phyloP scores from a whole-genome alignment of 2,113 vertebrate species.

The Stomatorhinus ivindoensis region DNA sequence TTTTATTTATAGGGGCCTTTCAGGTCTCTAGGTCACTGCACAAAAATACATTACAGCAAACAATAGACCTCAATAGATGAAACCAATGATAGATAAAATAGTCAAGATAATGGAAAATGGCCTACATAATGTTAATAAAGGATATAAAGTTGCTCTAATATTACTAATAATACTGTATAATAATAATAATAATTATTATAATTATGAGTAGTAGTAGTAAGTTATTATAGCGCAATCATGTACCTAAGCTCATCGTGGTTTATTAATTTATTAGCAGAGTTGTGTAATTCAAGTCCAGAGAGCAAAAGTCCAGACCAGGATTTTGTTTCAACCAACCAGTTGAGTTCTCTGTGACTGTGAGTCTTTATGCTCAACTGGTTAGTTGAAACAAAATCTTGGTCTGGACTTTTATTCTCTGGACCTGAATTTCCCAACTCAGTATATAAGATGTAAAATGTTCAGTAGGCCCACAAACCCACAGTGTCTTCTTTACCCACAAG shows the following conservation, averaged over 20 bases:
- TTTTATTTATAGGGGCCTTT: background rate
- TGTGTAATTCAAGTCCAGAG: too few relatives aligned
- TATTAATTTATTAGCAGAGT: background rate
- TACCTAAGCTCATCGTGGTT: background rate
- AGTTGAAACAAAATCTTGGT: too few relatives aligned
- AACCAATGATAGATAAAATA: background rate
- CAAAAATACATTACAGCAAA: background rate
- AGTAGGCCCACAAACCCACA: background rate
- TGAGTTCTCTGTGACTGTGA: too few relatives aligned
- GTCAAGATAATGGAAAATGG: background rate
- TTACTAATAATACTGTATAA: background rate
- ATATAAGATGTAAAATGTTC: background rate
- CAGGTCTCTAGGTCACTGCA: background rate
- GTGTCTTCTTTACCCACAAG: slow-evolving; percentile 40
- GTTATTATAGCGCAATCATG: background rate
- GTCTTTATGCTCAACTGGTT: too few relatives aligned
- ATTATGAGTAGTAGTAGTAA: background rate
- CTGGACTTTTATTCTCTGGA: too few relatives aligned
- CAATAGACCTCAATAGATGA: background rate
- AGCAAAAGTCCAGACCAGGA: too few relatives aligned
- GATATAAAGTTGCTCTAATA: background rate
- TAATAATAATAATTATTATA: background rate
- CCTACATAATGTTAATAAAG: background rate
- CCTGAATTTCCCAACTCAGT: too few relatives aligned
- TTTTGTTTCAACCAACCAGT: too few relatives aligned